Percentiles rank a stretch among this genome's conserved stretches.
Evolutionary conservation across 2,797 vertebrate genomes (phyloP).

Genomic region (Smutsia gigantea): DNA sequence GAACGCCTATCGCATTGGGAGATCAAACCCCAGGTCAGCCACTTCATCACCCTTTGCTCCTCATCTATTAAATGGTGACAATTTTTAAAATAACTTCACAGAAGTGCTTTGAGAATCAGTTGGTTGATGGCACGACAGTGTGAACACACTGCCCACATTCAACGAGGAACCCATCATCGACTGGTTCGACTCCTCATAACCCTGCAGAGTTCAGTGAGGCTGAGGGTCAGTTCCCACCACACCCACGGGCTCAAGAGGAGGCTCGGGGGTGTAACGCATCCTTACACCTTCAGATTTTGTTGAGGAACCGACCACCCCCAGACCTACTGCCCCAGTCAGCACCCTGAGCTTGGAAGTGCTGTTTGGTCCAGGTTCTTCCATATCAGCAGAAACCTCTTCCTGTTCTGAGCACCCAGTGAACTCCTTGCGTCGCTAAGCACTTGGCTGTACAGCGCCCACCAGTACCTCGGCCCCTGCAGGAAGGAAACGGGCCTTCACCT

Average conservation of each 20-base stretch:
- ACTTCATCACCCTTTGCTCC: background rate
- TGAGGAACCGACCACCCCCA: background rate
- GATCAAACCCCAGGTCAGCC: background rate
- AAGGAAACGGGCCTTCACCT: background rate
- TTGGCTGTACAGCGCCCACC: background rate
- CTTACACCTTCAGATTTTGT: fast-evolving
- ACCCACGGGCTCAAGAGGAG: background rate
- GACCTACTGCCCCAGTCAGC: too few relatives aligned
- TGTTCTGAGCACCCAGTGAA: background rate
- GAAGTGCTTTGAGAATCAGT: background rate
- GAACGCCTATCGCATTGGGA: too few relatives aligned
- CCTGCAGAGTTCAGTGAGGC: fast-evolving
- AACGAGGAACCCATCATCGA: too few relatives aligned
- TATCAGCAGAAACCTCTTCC: too few relatives aligned
- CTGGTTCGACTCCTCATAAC: fast-evolving
- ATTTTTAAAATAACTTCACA: background rate
- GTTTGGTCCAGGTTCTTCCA: background rate
- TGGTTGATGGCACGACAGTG: too few relatives aligned
- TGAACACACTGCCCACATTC: fast-evolving
- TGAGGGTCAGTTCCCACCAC: fast-evolving
- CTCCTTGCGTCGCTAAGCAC: background rate
- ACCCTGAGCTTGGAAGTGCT: too few relatives aligned
- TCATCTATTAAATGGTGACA: background rate
- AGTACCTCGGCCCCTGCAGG: background rate
- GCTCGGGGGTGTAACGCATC: too few relatives aligned